Percentiles rank a stretch among this genome's conserved stretches.
Evolutionary conservation across 2,113 vertebrate species (phyloP).

Genomic region (Trachemys scripta): DNA sequence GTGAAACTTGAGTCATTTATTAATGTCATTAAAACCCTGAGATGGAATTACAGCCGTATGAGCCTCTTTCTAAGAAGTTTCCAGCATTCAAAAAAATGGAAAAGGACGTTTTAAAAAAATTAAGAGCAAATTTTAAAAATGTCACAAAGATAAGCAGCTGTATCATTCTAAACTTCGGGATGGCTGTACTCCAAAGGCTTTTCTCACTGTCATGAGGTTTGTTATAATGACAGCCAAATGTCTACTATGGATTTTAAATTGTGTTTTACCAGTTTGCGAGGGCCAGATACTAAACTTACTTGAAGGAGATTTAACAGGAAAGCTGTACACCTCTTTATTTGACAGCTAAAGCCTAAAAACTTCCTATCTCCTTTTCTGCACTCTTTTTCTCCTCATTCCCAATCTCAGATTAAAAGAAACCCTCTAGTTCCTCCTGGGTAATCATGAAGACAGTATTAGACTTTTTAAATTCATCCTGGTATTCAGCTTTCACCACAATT

Average conservation of each 20-base stretch:
- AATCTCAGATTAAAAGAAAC: background rate
- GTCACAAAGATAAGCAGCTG: background rate
- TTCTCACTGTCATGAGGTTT: background rate
- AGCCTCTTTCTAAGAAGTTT: background rate
- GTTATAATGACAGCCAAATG: background rate
- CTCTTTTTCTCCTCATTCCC: background rate
- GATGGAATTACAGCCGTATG: background rate
- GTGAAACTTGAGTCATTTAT: background rate
- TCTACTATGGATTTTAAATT: background rate
- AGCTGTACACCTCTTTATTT: background rate
- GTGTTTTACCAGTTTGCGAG: background rate
- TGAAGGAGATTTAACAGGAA: background rate
- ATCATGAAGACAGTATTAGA: background rate
- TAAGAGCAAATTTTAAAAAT: background rate
- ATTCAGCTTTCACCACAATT: background rate
- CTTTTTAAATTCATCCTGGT: rapidly evolving
- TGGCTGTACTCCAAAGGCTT: background rate
- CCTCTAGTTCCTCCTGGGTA: background rate
- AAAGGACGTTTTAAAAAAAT: background rate
- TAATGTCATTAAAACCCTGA: background rate
- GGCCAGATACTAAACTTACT: background rate
- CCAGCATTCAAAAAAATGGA: background rate
- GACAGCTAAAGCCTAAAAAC: background rate
- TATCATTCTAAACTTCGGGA: background rate
- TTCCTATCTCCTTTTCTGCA: background rate